These are phyloP conservation scores for Archaeoteleia sp. DNA, from an alignment of 2,888 invertebrate species.

Conservation along the genomic window DNA sequence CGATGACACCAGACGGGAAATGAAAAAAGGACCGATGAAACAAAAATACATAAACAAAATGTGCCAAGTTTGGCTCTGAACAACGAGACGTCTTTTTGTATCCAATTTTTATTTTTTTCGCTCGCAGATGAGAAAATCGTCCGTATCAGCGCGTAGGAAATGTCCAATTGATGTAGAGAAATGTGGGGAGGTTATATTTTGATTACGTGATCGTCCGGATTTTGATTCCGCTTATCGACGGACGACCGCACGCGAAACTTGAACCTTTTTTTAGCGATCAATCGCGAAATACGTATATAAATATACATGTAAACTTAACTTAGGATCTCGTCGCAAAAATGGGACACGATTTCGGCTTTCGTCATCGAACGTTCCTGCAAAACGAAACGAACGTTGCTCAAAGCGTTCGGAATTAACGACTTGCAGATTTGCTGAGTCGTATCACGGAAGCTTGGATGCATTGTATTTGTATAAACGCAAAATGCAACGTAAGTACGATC, in stretches of 20 bases:
- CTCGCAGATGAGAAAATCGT: conserved; percentile 28
- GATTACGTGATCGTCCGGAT: conserved; percentile 36
- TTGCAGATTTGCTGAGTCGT: not conserved
- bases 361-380: conserved; percentile 24
- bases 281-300: conserved; percentile 34
- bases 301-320: conserved; percentile 42
- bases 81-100: conserved; percentile 48
- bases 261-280: conserved; percentile 42
- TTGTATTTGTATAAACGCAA: conserved; percentile 41
- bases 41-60: conserved; percentile 4
- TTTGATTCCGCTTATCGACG: conserved; percentile 29
- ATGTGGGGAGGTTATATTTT: conserved; percentile 40
- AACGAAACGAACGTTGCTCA: conserved; percentile 19
- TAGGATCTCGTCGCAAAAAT: conserved; percentile 28
- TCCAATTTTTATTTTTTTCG: conserved; percentile 29
- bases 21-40: not conserved
- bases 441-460: not conserved
- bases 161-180: conserved; percentile 36
- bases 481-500: conserved; percentile 31
- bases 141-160: conserved; percentile 28
- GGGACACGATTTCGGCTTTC: conserved; percentile 21
- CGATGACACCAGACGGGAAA: not conserved
- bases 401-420: not conserved
- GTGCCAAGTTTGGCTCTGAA: conserved; percentile 47
- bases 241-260: conserved; percentile 27